A percentile compares a stretch with the other conserved stretches of the same genome.
Conservation (phyloP, 2,113 vertebrate species). For the Noturus placidus region DNA sequence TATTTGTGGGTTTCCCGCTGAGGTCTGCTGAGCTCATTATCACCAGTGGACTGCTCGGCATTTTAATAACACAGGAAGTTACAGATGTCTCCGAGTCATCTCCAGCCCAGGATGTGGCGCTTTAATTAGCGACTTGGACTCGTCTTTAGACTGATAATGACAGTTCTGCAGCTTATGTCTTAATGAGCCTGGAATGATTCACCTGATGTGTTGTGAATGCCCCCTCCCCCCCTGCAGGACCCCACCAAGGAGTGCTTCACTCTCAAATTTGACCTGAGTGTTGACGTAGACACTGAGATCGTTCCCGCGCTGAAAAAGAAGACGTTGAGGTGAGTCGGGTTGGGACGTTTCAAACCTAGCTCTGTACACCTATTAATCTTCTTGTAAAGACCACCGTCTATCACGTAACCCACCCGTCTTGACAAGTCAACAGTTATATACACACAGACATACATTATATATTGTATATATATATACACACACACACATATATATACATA, state of each 20-base stretch:
- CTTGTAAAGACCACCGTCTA: background rate
- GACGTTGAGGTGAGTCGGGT: conserved; percentile 79
- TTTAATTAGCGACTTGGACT: background rate
- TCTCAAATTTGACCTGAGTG: conserved; percentile 88
- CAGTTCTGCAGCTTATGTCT: background rate
- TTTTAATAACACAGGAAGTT: conserved; percentile 6
- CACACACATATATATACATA: too few relatives aligned
- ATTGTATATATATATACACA: too few relatives aligned
- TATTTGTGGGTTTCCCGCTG: conserved; percentile 11
- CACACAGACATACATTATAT: too few relatives aligned
- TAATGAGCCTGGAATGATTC: background rate
- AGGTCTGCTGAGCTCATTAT: background rate
- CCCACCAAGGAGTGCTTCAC: conserved; percentile 97
- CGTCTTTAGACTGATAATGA: background rate
- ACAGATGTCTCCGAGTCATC: conserved; percentile 18
- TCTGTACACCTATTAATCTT: background rate
- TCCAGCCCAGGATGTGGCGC: conserved; percentile 28
- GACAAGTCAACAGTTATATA: background rate
- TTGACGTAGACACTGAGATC: conserved; percentile 84
- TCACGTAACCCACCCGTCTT: too few relatives aligned
- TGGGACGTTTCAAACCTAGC: background rate
- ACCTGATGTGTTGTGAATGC: conserved; percentile 37
- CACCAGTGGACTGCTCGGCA: background rate
- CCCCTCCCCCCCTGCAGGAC: conserved; percentile 74
- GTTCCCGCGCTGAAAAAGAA: conserved; percentile 94